Percentiles rank a stretch among this genome's conserved stretches.
phyloP scores from a whole-genome alignment of 2,113 vertebrate genomes.

The Bombycilla garrulus region DNA sequence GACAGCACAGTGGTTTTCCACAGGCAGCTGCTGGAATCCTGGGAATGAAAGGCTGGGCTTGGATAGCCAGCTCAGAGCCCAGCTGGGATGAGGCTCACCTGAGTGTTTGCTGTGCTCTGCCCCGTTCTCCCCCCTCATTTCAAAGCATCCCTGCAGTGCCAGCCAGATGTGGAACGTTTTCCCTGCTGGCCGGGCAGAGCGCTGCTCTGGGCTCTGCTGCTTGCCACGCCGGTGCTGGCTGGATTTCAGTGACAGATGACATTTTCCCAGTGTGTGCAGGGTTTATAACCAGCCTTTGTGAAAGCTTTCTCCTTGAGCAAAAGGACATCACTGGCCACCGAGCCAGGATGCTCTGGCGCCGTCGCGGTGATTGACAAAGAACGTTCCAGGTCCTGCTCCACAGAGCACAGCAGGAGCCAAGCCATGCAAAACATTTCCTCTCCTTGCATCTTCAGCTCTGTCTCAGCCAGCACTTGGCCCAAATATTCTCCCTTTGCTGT shows the following conservation, averaged over 20 bases:
- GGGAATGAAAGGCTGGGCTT: neutral
- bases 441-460: neutral
- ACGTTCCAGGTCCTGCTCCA: neutral
- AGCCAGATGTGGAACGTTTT: neutral
- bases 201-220: neutral
- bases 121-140: neutral
- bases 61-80: neutral
- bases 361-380: neutral
- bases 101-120: neutral
- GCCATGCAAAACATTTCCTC: neutral
- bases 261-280: neutral
- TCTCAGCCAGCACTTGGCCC: neutral
- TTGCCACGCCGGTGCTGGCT: neutral
- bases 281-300: neutral
- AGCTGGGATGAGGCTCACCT: neutral
- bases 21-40: neutral
- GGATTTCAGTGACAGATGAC: conserved; percentile 4
- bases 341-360: neutral
- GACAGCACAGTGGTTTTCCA: neutral
- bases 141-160: neutral
- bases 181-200: neutral
- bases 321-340: neutral
- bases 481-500: neutral
- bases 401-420: neutral
- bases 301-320: conserved; percentile 17